phyloP scores from a whole-genome alignment of 2,113 vertebrate genomes.

The Phoenicopterus ruber region DNA sequence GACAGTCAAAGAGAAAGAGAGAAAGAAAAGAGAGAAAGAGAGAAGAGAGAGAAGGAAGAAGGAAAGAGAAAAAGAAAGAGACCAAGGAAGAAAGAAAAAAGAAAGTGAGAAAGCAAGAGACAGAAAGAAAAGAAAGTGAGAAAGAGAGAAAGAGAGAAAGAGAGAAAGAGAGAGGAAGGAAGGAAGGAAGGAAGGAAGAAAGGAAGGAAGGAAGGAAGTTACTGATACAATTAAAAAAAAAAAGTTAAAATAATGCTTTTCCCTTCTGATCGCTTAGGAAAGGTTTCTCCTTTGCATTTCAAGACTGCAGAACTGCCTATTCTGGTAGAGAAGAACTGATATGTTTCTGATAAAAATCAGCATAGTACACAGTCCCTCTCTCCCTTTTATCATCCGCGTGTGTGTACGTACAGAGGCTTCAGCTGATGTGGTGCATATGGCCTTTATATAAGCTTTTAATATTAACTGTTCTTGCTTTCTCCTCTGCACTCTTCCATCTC shows the following conservation, averaged over 20 bases:
- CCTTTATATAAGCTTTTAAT: neutral
- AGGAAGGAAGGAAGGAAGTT: neutral
- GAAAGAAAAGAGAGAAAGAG: neutral
- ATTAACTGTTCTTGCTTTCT: neutral
- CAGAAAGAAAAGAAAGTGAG: accelerated
- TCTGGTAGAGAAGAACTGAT: neutral
- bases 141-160: too few relatives aligned
- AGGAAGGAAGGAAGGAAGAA: neutral
- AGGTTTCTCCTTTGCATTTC: neutral
- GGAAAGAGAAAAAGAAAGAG: too few relatives aligned
- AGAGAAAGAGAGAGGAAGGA: too few relatives aligned
- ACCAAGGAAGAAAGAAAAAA: too few relatives aligned
- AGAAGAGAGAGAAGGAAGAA: too few relatives aligned
- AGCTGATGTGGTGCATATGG: neutral
- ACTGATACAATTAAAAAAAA: neutral
- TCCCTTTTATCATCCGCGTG: neutral
- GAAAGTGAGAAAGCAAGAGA: too few relatives aligned
- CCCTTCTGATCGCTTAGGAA: neutral
- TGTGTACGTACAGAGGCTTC: neutral
- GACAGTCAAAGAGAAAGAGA: neutral
- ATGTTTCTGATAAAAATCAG: neutral
- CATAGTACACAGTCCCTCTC: neutral
- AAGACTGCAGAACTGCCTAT: neutral
- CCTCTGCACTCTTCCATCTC: neutral
- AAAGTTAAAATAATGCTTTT: neutral